phyloP scores from a whole-genome alignment of 2,113 vertebrate genomes.

The Trinectes maculatus region DNA sequence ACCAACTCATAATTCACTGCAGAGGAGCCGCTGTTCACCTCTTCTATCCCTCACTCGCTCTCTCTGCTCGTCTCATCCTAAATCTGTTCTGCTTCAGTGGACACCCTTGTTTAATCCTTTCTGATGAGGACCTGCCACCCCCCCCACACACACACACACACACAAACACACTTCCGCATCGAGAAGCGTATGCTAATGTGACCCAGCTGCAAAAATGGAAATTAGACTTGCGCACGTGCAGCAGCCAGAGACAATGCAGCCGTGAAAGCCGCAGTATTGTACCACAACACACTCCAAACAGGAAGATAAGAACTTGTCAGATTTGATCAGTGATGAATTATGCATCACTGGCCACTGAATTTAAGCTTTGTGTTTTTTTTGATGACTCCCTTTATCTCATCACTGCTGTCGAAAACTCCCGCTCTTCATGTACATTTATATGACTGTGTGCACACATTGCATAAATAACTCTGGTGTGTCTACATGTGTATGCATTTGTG shows the following conservation, averaged over 20 bases:
- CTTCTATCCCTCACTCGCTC: not conserved
- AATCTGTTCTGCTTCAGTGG: conserved; percentile 63
- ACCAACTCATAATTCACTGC: conserved; percentile 30
- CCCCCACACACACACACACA: not conserved
- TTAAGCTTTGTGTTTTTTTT: conserved; percentile 31
- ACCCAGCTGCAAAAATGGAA: conserved; percentile 68
- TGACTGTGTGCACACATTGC: not conserved
- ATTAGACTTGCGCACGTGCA: conserved; percentile 38
- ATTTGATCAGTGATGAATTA: conserved; percentile 69
- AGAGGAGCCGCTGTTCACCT: conserved; percentile 26
- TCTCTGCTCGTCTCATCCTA: conserved; percentile 33
- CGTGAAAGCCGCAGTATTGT: conserved; percentile 44
- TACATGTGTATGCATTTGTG: not conserved
- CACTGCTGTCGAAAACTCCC: conserved; percentile 19
- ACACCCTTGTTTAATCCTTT: conserved; percentile 68
- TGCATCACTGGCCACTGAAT: conserved; percentile 52
- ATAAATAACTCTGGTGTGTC: not conserved
- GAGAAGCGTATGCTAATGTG: conserved; percentile 71
- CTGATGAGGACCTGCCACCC: conserved; percentile 65
- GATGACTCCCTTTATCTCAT: conserved; percentile 58
- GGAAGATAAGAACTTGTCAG: conserved; percentile 65
- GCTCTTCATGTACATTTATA: conserved; percentile 35
- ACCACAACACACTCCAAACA: conserved; percentile 58
- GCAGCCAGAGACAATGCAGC: conserved; percentile 41
- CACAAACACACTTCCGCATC: conserved; percentile 1